Evolutionary conservation across 1,140 invertebrate species (phyloP).

Genomic region (Drosophila rhopaloa): DNA sequence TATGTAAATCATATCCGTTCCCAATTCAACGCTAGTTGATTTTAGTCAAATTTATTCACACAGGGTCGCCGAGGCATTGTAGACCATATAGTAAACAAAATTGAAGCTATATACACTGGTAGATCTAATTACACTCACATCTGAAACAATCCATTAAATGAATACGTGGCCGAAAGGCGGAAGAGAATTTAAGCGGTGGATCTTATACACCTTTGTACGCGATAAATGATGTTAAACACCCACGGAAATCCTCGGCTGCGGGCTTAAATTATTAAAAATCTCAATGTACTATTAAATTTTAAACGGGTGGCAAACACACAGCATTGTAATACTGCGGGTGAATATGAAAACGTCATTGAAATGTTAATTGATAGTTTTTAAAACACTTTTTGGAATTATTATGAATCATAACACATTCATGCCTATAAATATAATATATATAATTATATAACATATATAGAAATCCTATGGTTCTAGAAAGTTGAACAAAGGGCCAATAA

Average conservation of each 20-base stretch:
- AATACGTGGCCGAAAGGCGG: conserved; percentile 29
- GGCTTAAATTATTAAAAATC: conserved; percentile 76
- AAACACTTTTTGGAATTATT: conserved; percentile 65
- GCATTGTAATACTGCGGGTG: conserved; percentile 49
- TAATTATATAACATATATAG: conserved; percentile 48
- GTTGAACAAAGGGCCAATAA: conserved; percentile 63
- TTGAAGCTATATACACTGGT: conserved; percentile 67
- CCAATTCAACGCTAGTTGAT: conserved; percentile 70
- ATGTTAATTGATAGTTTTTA: conserved; percentile 67
- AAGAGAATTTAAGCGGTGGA: conserved; percentile 12
- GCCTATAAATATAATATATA: conserved; percentile 46
- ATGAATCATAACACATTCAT: conserved; percentile 57
- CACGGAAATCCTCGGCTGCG: conserved; percentile 47
- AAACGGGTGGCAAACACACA: conserved; percentile 47
- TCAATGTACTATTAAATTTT: conserved; percentile 82
- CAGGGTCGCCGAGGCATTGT: conserved; percentile 40
- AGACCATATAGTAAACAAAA: conserved; percentile 53
- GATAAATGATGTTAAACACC: conserved; percentile 52
- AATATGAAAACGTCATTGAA: conserved; percentile 58
- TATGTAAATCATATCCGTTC: conserved; percentile 77
- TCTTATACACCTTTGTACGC: conserved; percentile 23
- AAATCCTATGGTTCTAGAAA: conserved; percentile 57
- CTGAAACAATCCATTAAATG: conserved; percentile 61
- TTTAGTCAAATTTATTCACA: conserved; percentile 78
- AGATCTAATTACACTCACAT: conserved; percentile 60